Base-by-base conservation (phyloP, 2,797 vertebrate species). In the Oceanodroma leucorhoa region DNA sequence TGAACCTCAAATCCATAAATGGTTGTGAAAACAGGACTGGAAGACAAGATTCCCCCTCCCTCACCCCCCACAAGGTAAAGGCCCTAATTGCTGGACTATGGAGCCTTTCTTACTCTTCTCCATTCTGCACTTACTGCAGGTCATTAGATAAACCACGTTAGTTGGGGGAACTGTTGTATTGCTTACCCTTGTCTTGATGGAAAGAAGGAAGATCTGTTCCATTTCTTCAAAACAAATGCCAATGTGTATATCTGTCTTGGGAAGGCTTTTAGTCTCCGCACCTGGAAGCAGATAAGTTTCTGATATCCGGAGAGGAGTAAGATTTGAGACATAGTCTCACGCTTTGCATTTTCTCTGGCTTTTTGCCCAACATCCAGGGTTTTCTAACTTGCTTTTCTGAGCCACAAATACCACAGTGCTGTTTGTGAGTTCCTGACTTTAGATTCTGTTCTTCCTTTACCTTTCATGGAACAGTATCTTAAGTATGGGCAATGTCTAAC, bases 141-240 rank as follows among this genome's bases (percentile, higher is more conserved):
- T 24, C 11, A 30, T 57, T 65, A 48, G 18, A 40, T 30, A 40
- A 78, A 83, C 43, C 16, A 53, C 0, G 0, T 18, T 22, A 14
- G 10, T 32, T 18, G 22, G 22, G n/a, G 78, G 32, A 83, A 67
- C 16, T 22, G 16, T 30, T 87, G 3, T 15, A 34, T 40, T 62
- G 30, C 6, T 7, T 53, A 15, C 30, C 11, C 27, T 11, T 75
- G 5, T 38, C 45, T 60, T n/a, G 24, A 48, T 12, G 36, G 45
- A 71, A 82, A 84, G 24, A 60, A 77, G 9, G 51, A 83, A 64
- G 21, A n/a, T 48, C 15, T 43, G 13, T 9, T 55, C 11, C 10
- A 8, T 38, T 78, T 30, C 58, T 87, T 64, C 57, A 78, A 93
- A 95, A 79, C 2, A 57, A 45, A 45, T 32, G 18, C 4, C n/a